A percentile compares a stretch with the other conserved stretches of the same genome.
These are phyloP conservation scores for Dendrolimus punctatus DNA, from an alignment of 1,140 invertebrate species.

Conservation along the genomic window DNA sequence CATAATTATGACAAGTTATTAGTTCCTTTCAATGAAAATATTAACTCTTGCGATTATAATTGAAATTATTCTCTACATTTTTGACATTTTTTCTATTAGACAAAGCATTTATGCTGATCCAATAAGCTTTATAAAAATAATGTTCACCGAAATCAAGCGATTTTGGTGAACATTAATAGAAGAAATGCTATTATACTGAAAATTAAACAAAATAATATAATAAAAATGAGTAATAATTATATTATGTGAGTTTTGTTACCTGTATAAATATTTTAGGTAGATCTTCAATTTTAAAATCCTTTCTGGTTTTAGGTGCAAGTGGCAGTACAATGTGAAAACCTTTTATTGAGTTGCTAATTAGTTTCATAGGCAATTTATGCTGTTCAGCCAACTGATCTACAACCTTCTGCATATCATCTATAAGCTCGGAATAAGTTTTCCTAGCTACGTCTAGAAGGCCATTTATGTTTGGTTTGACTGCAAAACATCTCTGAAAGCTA, in stretches of 20 bases:
- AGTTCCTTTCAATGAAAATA: no score
- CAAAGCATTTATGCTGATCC: no score
- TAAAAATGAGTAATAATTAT: no score
- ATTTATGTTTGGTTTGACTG: slow-evolving; percentile 83
- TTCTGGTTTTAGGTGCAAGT: slow-evolving; percentile 52
- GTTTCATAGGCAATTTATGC: slow-evolving; percentile 76
- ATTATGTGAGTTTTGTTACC: slow-evolving; percentile 39
- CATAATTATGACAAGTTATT: no score
- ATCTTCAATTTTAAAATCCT: slow-evolving; percentile 69
- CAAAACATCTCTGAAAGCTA: slow-evolving; percentile 86
- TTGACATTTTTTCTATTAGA: no score
- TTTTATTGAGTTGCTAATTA: slow-evolving; percentile 77
- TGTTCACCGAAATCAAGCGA: no score
- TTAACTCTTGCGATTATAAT: no score
- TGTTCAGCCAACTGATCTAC: slow-evolving; percentile 77
- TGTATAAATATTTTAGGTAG: slow-evolving; percentile 80
- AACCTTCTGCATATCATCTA: slow-evolving; percentile 81
- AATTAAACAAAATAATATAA: no score
- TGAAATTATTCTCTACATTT: no score
- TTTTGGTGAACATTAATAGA: no score
- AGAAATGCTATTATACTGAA: no score
- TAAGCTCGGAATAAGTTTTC: slow-evolving; percentile 82
- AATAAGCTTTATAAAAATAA: no score
- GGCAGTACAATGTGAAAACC: slow-evolving; percentile 85
- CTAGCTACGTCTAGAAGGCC: slow-evolving; percentile 85